These are phyloP conservation scores for Pelvicachromis taeniatus DNA, from an alignment of 2,113 vertebrate species.

Conservation along the genomic window DNA sequence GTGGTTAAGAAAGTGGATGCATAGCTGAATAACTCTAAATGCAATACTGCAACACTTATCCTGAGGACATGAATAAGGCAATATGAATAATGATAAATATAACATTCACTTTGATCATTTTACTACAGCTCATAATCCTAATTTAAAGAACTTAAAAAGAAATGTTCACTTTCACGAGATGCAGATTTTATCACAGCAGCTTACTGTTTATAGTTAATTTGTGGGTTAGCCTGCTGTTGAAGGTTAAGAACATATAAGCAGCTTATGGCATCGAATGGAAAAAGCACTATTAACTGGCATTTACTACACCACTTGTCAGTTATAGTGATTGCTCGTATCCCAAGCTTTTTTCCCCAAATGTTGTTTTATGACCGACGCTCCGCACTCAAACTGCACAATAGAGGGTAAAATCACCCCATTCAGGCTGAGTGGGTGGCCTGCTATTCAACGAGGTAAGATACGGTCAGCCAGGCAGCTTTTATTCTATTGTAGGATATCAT, in stretches of 20 bases:
- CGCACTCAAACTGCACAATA: background rate
- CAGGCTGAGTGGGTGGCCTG: conserved; percentile 26
- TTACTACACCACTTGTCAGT: background rate
- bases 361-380: background rate
- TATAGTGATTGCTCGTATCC: background rate
- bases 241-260: background rate
- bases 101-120: background rate
- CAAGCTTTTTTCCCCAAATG: background rate
- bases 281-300: background rate
- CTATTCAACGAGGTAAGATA: background rate
- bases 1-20: background rate
- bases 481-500: background rate
- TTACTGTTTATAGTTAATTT: background rate
- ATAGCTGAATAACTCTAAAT: background rate
- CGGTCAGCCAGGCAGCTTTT: background rate
- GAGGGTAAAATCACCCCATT: background rate
- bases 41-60: background rate
- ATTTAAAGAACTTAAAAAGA: background rate
- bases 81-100: background rate
- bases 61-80: background rate
- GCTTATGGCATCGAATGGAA: background rate
- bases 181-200: background rate
- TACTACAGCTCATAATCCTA: background rate
- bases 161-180: background rate
- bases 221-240: background rate